These are phyloP conservation scores for Pyrocoelia pectoralis DNA, from an alignment of 2,888 invertebrate genomes.

Conservation along the genomic window DNA sequence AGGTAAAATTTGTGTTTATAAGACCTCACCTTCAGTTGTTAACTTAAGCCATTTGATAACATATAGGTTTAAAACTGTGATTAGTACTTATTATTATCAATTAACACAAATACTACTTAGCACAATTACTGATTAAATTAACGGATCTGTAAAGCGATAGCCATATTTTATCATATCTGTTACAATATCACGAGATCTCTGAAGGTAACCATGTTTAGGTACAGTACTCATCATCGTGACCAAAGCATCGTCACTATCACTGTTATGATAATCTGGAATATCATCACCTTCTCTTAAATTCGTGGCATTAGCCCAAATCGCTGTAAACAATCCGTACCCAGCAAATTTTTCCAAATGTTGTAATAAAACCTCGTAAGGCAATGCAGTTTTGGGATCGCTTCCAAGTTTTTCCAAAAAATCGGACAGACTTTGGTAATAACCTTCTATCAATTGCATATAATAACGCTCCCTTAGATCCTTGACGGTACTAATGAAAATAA, in stretches of 20 bases:
- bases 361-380: conserved; percentile 45
- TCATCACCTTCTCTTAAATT: neutral
- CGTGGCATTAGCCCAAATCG: conserved; percentile 36
- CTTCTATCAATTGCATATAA: conserved; percentile 45
- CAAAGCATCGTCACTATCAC: neutral
- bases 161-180: neutral
- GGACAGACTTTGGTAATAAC: conserved; percentile 47
- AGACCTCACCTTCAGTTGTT: too few relatives aligned
- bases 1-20: too few relatives aligned
- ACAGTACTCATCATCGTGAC: neutral
- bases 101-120: too few relatives aligned
- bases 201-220: neutral
- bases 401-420: conserved; percentile 40
- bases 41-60: too few relatives aligned
- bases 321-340: conserved; percentile 43
- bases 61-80: too few relatives aligned
- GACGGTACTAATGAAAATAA: conserved; percentile 47
- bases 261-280: neutral
- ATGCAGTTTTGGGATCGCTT: conserved; percentile 42
- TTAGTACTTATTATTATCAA: too few relatives aligned
- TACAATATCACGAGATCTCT: neutral
- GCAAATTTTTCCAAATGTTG: conserved; percentile 45
- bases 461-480: conserved; percentile 45
- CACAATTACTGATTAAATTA: too few relatives aligned
- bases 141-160: too few relatives aligned